Conservation (phyloP, 64 coral and sea anemone species). For the Montipora cactus region DNA sequence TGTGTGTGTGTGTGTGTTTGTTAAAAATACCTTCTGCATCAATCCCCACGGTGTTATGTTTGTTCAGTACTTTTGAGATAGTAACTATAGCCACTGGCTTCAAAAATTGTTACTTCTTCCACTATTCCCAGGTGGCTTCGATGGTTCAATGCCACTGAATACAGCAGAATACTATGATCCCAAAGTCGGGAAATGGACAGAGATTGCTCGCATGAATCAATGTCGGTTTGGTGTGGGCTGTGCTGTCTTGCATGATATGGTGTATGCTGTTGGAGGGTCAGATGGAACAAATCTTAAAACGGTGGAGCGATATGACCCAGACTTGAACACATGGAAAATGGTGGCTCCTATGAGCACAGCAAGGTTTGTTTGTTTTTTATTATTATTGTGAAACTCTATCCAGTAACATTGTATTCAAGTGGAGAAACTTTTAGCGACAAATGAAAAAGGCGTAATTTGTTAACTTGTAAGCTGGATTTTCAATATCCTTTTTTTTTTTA, state of each 20-base stretch:
- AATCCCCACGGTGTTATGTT: too few relatives aligned
- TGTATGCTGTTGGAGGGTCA: slow-evolving; percentile 94
- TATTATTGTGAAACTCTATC: not conserved
- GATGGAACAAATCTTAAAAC: slow-evolving; percentile 94
- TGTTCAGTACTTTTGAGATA: too few relatives aligned
- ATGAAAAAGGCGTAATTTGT: too few relatives aligned
- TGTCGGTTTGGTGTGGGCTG: slow-evolving; percentile 97
- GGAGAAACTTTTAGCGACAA: not conserved
- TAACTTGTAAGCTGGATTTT: too few relatives aligned
- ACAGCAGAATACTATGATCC: slow-evolving; percentile 96
- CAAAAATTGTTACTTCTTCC: not conserved
- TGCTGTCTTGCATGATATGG: slow-evolving; percentile 73
- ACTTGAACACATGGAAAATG: slow-evolving; percentile 87
- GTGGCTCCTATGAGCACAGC: slow-evolving; percentile 93
- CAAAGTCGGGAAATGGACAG: slow-evolving; percentile 87
- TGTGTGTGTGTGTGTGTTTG: too few relatives aligned
- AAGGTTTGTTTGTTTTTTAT: slow-evolving; percentile 65
- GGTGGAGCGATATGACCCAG: slow-evolving; percentile 93
- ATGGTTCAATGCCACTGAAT: slow-evolving; percentile 97
- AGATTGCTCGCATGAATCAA: slow-evolving; percentile 95
- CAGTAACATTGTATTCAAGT: not conserved
- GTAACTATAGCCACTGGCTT: too few relatives aligned
- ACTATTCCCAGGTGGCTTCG: slow-evolving; percentile 83
- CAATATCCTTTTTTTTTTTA: not conserved
- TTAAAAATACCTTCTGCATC: too few relatives aligned